Conservation (phyloP, 2,797 vertebrate species). For the Enteromius afrohamiltoni region DNA sequence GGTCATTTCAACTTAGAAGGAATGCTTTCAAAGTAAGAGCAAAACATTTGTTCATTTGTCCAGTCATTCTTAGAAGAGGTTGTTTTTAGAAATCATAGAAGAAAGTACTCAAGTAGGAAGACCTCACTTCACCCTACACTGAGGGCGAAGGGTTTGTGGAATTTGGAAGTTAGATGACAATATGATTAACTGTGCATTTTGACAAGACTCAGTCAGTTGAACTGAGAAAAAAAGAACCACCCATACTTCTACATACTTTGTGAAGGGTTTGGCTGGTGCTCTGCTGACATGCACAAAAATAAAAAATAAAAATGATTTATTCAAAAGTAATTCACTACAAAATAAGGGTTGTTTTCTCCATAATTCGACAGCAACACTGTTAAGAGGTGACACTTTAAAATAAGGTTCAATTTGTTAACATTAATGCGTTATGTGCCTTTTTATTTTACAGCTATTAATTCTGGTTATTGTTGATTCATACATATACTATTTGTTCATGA, state of each 20-base stretch:
- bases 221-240: constrained; percentile 53
- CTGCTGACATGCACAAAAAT: neutral
- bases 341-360: neutral
- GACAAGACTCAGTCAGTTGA: neutral
- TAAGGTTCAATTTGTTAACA: constrained; percentile 33
- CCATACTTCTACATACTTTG: neutral
- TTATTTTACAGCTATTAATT: neutral
- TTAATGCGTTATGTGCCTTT: neutral
- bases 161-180: constrained; percentile 12
- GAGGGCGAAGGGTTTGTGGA: constrained; percentile 11
- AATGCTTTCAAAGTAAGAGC: constrained; percentile 42
- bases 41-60: constrained; percentile 31
- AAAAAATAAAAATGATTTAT: neutral
- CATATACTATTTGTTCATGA: neutral
- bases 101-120: constrained; percentile 17
- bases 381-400: constrained; percentile 12
- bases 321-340: neutral
- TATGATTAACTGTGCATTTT: constrained; percentile 6
- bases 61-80: constrained; percentile 21
- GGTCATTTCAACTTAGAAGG: neutral
- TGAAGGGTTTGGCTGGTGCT: constrained; percentile 19
- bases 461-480: neutral
- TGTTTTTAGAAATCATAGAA: neutral
- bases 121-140: neutral
- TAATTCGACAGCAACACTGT: neutral